Evolutionary conservation across 2,888 invertebrate genomes (phyloP).

Genomic region (Callyntrura guangdongensis): DNA sequence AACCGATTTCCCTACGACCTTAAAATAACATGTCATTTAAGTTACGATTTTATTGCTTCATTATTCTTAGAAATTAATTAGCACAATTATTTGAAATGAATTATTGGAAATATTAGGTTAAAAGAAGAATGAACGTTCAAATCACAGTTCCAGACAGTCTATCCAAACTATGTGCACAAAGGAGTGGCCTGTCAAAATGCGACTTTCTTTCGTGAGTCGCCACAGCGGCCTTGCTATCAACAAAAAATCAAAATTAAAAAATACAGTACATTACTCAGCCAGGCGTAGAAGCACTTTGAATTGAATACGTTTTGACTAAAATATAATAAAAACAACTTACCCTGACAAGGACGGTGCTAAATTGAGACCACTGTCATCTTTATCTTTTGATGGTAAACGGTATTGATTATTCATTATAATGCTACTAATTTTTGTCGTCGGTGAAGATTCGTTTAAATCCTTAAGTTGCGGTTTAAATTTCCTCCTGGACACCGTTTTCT

Average conservation of each 20-base stretch:
- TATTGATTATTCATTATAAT: not conserved
- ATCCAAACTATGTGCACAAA: not conserved
- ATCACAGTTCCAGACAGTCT: conserved; percentile 22
- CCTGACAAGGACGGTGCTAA: not conserved
- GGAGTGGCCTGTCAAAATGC: no score
- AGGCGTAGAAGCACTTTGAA: not conserved
- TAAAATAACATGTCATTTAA: no score
- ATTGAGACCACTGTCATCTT: not conserved
- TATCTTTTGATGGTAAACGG: not conserved
- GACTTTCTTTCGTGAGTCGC: not conserved
- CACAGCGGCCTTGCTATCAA: not conserved
- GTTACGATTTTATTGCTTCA: no score
- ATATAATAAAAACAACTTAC: not conserved
- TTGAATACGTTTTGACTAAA: no score
- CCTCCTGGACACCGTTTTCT: not conserved
- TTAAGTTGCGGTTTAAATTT: not conserved
- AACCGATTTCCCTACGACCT: no score
- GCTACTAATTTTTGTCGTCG: not conserved
- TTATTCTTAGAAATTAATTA: no score
- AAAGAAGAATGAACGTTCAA: not conserved
- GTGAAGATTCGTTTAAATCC: no score
- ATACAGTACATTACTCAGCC: no score
- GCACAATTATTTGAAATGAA: no score
- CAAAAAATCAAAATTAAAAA: not conserved
- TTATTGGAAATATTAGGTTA: not conserved